Conservation (phyloP, 2,113 vertebrate genomes). For the Notothenia coriiceps region DNA sequence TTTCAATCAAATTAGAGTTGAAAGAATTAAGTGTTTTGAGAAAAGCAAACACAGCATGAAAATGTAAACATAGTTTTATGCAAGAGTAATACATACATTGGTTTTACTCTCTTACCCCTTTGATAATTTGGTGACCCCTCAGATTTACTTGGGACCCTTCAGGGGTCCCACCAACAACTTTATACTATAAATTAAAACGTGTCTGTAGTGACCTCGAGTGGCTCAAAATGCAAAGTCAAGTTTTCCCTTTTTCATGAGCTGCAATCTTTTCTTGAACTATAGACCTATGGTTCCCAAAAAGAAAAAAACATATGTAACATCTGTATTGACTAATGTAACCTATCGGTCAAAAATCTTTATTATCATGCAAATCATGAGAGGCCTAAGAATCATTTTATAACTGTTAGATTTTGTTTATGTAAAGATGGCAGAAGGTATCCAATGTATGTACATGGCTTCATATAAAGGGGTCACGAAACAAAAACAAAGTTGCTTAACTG, state of each 20-base stretch:
- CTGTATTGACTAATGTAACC: too few species aligned
- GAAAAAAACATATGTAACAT: too few species aligned
- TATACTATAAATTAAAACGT: background rate
- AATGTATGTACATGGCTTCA: background rate
- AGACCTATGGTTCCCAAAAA: background rate
- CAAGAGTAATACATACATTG: too few species aligned
- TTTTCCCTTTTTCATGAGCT: background rate
- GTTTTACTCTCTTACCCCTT: background rate
- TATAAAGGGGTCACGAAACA: background rate
- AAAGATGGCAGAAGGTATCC: background rate
- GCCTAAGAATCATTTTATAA: background rate
- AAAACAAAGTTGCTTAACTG: slow-evolving; percentile 10
- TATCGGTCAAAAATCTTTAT: background rate
- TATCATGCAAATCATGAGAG: too few species aligned
- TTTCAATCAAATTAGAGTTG: background rate
- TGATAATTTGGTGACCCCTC: background rate
- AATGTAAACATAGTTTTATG: background rate
- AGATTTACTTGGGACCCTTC: background rate
- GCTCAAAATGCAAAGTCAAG: background rate
- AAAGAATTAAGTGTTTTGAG: background rate
- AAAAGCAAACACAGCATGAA: background rate
- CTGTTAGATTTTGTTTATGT: background rate
- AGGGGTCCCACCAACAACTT: background rate
- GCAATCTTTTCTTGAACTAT: background rate
- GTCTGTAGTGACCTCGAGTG: background rate